These are phyloP conservation scores for Sinocyclocheilus anshuiensis DNA, from an alignment of 2,113 vertebrate genomes.

Conservation along the genomic window DNA sequence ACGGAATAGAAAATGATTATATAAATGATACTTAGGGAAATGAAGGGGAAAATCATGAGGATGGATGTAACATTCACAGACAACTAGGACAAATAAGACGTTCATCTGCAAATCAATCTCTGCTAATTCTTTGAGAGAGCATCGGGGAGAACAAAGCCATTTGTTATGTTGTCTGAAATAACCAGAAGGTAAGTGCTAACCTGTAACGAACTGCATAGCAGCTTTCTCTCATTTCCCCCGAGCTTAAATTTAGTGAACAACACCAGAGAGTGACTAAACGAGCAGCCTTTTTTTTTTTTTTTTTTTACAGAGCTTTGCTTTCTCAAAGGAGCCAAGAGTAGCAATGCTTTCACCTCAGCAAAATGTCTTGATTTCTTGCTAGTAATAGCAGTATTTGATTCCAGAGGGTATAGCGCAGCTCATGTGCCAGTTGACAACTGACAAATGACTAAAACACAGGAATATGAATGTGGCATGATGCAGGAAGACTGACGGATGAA, in stretches of 20 bases:
- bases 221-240: not conserved
- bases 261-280: not conserved
- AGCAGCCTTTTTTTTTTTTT: not conserved
- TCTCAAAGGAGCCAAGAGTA: not conserved
- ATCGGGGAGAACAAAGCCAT: not conserved
- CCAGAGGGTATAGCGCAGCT: slow-evolving; percentile 4
- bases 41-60: not conserved
- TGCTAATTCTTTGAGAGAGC: not conserved
- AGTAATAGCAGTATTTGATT: not conserved
- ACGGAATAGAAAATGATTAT: not conserved
- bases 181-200: not conserved
- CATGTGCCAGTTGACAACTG: not conserved
- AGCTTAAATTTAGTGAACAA: slow-evolving; percentile 8
- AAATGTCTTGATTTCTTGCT: slow-evolving; percentile 2
- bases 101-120: not conserved
- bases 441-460: not conserved
- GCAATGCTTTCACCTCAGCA: not conserved
- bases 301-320: not conserved
- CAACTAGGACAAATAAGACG: not conserved
- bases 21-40: not conserved
- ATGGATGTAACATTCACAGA: not conserved
- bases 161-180: slow-evolving; percentile 12
- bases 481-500: not conserved
- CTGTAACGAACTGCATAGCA: not conserved
- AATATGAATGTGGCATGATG: not conserved